Base-by-base conservation (phyloP, 2,797 vertebrate genomes). In the Morelia viridis region DNA sequence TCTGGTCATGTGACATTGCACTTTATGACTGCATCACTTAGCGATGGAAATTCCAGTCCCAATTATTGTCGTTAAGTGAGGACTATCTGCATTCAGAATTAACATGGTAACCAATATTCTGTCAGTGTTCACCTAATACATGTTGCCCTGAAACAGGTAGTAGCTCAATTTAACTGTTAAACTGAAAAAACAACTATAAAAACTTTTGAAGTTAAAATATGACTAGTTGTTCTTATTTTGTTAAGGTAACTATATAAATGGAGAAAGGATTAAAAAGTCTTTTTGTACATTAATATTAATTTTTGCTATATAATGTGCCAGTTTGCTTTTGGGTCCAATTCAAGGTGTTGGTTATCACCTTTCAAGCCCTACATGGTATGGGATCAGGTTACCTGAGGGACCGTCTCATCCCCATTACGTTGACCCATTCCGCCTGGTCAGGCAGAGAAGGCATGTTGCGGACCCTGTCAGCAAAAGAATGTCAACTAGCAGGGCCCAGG, bases 121-220 rank as follows among this genome's bases (percentile, higher is more conserved):
- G 26, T 60, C 60, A 60, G 24, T 83, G 19, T 62, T 91, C 28
- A 53, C 35, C 83, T 85, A 26, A 41, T 41, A 41, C 19, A 76
- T 10, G 71, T 8, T 10, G 41, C 3, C 19, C 17, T 76, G 22
- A 71, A 58, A 19, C 56, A 71, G 10, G 28, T 65, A 41, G 57
- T 61, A 86, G 31, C n/a, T 89, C 28, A 89, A 24, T 61, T 6
- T 76, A 89, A 89, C 31, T 56, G 31, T 91, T 85, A 56, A 76
- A 26, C 11, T 56, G 68, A 46, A 61, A 7, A 31, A n/a, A 92
- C 84, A 65, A 85, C 80, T 57, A 2, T 41, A 56, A 26, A 76
- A 50, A 41, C 22, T 53, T 68, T 85, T 90, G 68, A 57, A 89
- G 64, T 62, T 93, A 41, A 31, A 50, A 88, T 84, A 53, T 87